Conservation (phyloP, 2,113 vertebrate species). For the Corapipo altera region DNA sequence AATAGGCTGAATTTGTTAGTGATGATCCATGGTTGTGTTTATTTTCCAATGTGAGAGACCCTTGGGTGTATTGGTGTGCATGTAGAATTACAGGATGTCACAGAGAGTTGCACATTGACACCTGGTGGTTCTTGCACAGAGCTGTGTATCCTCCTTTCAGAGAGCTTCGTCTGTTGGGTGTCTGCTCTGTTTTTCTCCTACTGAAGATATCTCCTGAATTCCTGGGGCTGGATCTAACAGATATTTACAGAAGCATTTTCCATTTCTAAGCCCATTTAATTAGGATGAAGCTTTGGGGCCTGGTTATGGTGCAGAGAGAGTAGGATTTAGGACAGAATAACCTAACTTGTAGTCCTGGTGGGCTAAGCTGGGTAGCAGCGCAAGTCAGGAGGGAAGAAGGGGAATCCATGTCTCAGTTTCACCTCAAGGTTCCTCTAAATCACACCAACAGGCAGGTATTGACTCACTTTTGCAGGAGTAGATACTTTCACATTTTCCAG, state of each 20-base stretch:
- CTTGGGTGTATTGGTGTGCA: background rate
- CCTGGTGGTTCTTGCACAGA: background rate
- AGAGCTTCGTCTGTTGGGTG: background rate
- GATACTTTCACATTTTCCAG: background rate
- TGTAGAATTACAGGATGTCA: background rate
- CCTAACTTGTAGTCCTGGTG: background rate
- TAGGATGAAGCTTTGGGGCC: background rate
- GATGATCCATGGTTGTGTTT: background rate
- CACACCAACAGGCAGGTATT: background rate
- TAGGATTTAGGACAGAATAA: accelerated
- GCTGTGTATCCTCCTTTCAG: background rate
- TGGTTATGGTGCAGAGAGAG: background rate
- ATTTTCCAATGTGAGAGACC: background rate
- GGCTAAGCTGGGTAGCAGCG: background rate
- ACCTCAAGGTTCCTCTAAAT: background rate
- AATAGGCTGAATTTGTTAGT: background rate
- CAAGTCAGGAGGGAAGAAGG: background rate
- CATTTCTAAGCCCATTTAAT: background rate
- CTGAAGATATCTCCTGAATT: background rate
- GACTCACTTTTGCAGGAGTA: background rate
- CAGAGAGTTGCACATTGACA: accelerated
- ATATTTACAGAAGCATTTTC: background rate
- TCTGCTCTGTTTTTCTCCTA: background rate
- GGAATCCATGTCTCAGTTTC: background rate
- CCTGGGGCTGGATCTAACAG: background rate